A percentile compares a stretch with the other conserved stretches of the same genome.
phyloP scores from a whole-genome alignment of 2,888 invertebrate genomes.

The Yponomeuta plumbellus region DNA sequence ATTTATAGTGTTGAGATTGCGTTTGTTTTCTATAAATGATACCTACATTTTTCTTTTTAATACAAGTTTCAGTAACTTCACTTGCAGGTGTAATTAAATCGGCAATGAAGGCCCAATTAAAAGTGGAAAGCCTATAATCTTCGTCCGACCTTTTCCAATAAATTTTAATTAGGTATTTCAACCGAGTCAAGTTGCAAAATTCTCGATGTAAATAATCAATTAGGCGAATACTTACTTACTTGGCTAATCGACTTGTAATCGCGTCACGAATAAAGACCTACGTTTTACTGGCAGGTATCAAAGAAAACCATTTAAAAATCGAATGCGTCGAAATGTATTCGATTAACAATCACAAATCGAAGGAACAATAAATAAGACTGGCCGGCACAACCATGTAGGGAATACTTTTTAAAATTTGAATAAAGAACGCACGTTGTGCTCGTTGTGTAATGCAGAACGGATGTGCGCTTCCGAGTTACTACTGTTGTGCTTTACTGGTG shows the following conservation, averaged over 20 bases:
- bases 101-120: neutral
- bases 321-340: neutral
- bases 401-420: neutral
- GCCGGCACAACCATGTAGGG: constrained; percentile 18
- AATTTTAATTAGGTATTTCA: neutral
- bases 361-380: constrained; percentile 14
- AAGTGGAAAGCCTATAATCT: neutral
- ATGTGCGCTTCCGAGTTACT: constrained; percentile 3
- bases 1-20: constrained; percentile 4
- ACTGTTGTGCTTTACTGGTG: constrained; percentile 4
- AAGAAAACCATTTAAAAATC: neutral
- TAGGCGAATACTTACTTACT: neutral
- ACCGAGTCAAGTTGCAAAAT: neutral
- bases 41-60: neutral
- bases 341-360: neutral
- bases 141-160: neutral
- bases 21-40: neutral
- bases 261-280: neutral
- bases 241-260: neutral
- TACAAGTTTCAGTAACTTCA: neutral
- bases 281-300: neutral
- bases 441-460: constrained; percentile 5
- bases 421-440: neutral
- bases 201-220: neutral
- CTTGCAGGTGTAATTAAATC: neutral